Evolutionary conservation across 1,140 invertebrate genomes (phyloP).

Genomic region (Philotrypesis tridentata): DNA sequence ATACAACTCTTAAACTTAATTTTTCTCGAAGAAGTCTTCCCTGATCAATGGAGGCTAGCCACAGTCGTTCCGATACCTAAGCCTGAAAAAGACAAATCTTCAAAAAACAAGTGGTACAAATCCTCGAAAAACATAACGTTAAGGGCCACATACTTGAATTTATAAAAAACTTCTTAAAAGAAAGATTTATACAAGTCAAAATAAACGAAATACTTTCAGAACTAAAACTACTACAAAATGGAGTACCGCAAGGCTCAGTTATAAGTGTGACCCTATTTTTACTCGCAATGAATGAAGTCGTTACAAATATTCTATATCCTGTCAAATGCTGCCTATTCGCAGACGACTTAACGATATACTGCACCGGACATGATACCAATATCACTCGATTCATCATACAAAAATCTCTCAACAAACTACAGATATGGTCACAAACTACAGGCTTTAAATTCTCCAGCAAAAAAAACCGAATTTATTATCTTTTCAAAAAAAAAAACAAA

Average conservation of each 20-base stretch:
- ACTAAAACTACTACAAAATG: slow-evolving; percentile 41
- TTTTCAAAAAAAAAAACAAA: slow-evolving; percentile 39
- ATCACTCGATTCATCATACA: slow-evolving; percentile 31
- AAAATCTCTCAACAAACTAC: slow-evolving; percentile 23
- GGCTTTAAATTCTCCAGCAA: slow-evolving; percentile 50
- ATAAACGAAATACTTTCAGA: slow-evolving; percentile 36
- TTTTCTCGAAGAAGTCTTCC: slow-evolving; percentile 53
- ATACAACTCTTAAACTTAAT: slow-evolving; percentile 57
- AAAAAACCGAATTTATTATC: slow-evolving; percentile 44
- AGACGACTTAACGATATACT: slow-evolving; percentile 45
- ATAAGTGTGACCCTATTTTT: slow-evolving; percentile 56
- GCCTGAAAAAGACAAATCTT: slow-evolving; percentile 40
- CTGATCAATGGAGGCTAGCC: slow-evolving; percentile 61
- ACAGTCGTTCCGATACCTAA: slow-evolving; percentile 65
- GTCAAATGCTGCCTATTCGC: slow-evolving; percentile 42
- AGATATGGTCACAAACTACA: slow-evolving; percentile 31
- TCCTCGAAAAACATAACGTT: slow-evolving; percentile 34
- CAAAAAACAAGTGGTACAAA: slow-evolving; percentile 42
- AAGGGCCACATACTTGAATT: slow-evolving; percentile 42
- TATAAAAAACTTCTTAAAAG: slow-evolving; percentile 44
- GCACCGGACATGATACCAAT: slow-evolving; percentile 23
- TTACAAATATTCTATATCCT: slow-evolving; percentile 13
- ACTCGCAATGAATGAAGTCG: slow-evolving; percentile 50
- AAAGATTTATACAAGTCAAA: slow-evolving; percentile 47
- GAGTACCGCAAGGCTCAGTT: slow-evolving; percentile 53